Evolutionary conservation across 2,888 invertebrate genomes (phyloP), one percentile per base, ranked within the genome.

Genomic region (Corbicula japonica): DNA sequence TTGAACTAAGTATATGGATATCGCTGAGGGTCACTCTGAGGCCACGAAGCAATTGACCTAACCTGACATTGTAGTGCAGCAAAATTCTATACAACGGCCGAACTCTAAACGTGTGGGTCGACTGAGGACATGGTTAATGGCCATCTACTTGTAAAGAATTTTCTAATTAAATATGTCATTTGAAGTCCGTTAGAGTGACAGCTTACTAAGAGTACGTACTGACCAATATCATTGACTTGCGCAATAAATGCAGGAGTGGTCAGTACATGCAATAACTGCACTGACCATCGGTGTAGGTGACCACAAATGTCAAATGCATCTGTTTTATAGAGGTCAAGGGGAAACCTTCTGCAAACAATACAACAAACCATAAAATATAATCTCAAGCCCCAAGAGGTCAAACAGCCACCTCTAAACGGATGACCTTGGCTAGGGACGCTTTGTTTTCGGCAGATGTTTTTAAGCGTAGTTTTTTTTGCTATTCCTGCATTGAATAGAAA

Each of bases 21-120:
- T 26, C 35, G 56, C 30, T 26, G 32, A 68, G 56, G 81, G 81
- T 82, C 81, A 82, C 4, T 12, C n/a, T 21, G 44, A 72, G 81
- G 81, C 41, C 81, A 82, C 41, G 10, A 63, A 82, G 81, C 65
- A 50, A 78, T 72, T 77, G 81, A 82, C 81, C 81, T 82, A 54
- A 44, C 68, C 71, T 75, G 61, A 68, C 69, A 63, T 63, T 23
- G 54, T 18, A 54, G 35, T 41, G 35, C 46, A 2, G 63, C 5
- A 46, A 23, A 50, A n/a, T 35, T 32, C 66, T 66, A 54, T 48
- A 66, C 23, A 54, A 23, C 66, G 41, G n/a, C 26, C 50, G 44
- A 54, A 30, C 61, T 34, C 32, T 62, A 62, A 41, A 72, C 30
- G 54, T 58, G 35, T 34, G 70, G 80, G 76, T 79, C 73, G 74